Evolutionary conservation across 2,797 vertebrate species (phyloP).

Genomic region (Anomalospiza imberbis): DNA sequence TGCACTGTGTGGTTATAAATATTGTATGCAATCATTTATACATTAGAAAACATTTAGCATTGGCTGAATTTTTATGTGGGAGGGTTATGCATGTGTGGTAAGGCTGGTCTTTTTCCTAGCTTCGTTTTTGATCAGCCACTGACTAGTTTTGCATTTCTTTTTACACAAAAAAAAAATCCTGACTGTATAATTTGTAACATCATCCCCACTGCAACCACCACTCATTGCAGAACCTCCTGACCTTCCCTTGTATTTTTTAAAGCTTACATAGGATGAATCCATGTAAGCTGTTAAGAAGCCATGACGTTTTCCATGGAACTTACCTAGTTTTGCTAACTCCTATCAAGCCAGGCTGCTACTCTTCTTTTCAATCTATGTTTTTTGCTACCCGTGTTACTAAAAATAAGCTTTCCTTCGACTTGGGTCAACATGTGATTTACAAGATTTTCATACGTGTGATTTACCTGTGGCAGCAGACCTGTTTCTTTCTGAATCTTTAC

Average conservation of each 20-base stretch:
- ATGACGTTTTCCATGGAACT: background rate
- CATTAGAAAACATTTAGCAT: background rate
- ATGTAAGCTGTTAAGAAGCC: background rate
- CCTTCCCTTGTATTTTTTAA: background rate
- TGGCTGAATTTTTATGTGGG: background rate
- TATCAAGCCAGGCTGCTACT: background rate
- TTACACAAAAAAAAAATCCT: background rate
- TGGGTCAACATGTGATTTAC: background rate
- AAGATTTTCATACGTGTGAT: background rate
- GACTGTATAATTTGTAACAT: background rate
- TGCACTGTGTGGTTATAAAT: background rate
- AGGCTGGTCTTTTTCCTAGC: background rate
- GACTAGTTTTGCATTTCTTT: background rate
- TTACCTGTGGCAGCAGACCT: background rate
- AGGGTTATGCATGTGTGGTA: background rate
- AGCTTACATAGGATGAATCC: background rate
- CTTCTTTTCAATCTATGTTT: background rate
- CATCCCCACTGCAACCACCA: background rate
- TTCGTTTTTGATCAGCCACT: background rate
- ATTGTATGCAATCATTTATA: background rate
- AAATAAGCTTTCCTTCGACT: background rate
- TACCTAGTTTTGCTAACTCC: background rate
- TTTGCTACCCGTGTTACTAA: background rate
- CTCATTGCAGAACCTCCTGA: background rate
- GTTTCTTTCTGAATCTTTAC: background rate